Evolutionary conservation across 1,140 invertebrate genomes (phyloP).

Genomic region (Calliphora vicina): DNA sequence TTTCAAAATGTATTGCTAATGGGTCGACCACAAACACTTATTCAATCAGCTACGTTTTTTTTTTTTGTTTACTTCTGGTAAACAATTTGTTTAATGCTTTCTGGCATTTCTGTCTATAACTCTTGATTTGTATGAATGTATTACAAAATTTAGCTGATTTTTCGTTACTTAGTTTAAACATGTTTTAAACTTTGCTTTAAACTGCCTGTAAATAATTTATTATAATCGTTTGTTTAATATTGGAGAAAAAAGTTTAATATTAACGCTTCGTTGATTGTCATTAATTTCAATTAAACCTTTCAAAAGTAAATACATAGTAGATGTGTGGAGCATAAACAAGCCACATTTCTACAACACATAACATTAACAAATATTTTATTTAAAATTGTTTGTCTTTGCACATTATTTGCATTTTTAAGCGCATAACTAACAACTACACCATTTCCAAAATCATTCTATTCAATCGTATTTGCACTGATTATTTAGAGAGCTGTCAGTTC

Average conservation of each 20-base stretch:
- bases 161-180: too few relatives aligned
- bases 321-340: not conserved
- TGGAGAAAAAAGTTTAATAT: constrained; percentile 9
- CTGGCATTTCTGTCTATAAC: too few relatives aligned
- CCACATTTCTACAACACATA: not conserved
- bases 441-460: not conserved
- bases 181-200: not conserved
- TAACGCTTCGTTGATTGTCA: constrained; percentile 26
- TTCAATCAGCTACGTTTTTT: not conserved
- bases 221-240: not conserved
- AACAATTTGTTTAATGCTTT: not conserved
- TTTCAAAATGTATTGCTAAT: not conserved
- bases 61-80: not conserved
- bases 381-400: not conserved
- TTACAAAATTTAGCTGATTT: too few relatives aligned
- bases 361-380: constrained; percentile 1
- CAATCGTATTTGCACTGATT: not conserved
- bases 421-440: not conserved
- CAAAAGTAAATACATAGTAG: not conserved
- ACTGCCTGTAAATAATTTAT: not conserved
- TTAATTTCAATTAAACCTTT: constrained; percentile 32
- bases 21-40: not conserved
- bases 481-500: too few relatives aligned
- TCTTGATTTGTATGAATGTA: not conserved
- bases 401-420: not conserved